These are phyloP conservation scores for Athalia rosae DNA, from an alignment of 2,888 invertebrate genomes.

Conservation along the genomic window DNA sequence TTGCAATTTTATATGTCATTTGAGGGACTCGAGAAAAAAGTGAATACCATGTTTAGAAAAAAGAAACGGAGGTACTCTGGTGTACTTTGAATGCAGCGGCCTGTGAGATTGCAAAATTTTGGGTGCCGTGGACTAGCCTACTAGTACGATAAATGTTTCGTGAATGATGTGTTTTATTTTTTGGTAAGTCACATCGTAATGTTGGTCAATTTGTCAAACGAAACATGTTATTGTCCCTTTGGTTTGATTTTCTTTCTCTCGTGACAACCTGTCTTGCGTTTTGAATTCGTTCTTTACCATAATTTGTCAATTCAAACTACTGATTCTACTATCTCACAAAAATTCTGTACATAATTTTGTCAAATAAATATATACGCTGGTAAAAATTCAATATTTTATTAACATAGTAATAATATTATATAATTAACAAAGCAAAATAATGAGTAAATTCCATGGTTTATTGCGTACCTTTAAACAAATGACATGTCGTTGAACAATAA, in stretches of 20 bases:
- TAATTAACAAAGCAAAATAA: neutral
- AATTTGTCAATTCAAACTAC: conserved; percentile 10
- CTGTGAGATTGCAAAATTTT: neutral
- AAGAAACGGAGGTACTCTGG: no score
- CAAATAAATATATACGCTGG: neutral
- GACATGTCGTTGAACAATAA: neutral
- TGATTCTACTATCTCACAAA: neutral
- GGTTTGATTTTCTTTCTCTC: conserved; percentile 10
- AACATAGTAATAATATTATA: neutral
- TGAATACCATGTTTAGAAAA: neutral
- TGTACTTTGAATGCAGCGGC: conserved; percentile 6
- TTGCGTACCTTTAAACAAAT: neutral
- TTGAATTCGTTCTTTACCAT: conserved; percentile 48
- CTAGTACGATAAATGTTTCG: neutral
- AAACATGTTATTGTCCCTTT: conserved; percentile 48
- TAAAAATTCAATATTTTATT: conserved; percentile 11
- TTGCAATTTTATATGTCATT: neutral
- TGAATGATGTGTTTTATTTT: neutral
- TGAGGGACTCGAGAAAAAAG: neutral
- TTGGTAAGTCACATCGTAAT: conserved; percentile 10
- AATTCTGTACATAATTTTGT: conserved; percentile 5
- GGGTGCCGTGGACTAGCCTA: neutral
- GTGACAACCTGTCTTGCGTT: conserved; percentile 53
- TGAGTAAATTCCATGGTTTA: no score
- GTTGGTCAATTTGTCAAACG: conserved; percentile 52